Evolutionary conservation across 1,140 invertebrate species (phyloP), one percentile per base, ranked within the genome.

Genomic region (Onthophagus taurus): DNA sequence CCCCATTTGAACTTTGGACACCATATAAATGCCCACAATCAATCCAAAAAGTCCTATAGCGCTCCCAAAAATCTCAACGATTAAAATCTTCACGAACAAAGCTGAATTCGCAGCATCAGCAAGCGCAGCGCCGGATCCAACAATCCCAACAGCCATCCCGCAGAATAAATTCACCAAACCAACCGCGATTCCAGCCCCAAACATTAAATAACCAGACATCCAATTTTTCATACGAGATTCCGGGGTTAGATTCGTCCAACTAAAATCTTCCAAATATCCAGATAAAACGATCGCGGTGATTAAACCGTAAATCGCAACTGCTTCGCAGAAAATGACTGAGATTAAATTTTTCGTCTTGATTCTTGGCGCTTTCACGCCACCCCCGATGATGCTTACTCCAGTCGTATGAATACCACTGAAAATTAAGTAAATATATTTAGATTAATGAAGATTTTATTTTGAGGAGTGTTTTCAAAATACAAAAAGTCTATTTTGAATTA

Each of bases 311-410:
- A 94, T 94, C 30, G 89, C 89, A 0, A 94, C 89, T 55, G 90
- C 89, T 70, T 94, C 89, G 64, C 89, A 93, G 67, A 93, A 92
- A 63, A 93, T 93, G 51, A 93, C 88, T 41, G 86, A 91, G 41
- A 99, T 95, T 55, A 99, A 78, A 71, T 99, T 99, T 70, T 98
- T 98, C 39, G 95, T 99, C 67, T 96, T 92, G 62, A 99, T 99
- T 52, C 95, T 73, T 4, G 96, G 96, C 19, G 94, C 91, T 72
- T 97, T 97, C 0, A 99, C 95, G 64, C 96, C 96, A 51, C 87
- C 96, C 44, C 96, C 96, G 42, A 98, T 72, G 63, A 99, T 99
- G 58, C 91, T 96, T 9, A 85, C 80, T 44, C 96, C 96, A 16
- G 91, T 96, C 16, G 92, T 94, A 65, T 94, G 90, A 52, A 99